Base-by-base conservation (phyloP, 2,888 invertebrate genomes). In the Epinotia bilunana region DNA sequence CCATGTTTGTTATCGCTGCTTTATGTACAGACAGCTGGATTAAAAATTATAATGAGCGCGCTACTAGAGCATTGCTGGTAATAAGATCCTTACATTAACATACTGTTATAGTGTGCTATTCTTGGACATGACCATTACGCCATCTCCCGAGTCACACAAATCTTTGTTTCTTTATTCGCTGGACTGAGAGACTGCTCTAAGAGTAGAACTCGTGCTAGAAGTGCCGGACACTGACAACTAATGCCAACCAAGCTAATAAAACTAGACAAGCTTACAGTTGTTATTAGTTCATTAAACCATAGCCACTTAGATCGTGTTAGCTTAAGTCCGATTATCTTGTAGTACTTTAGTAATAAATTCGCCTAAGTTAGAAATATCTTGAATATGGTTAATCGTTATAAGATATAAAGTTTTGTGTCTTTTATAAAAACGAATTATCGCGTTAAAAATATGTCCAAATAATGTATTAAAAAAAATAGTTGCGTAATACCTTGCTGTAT, bases 1-100 rank as follows among this genome's bases (percentile, higher is more conserved):
- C 83, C 84, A 84, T 85, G 82, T 85, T 86, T 87, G 83, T 86
- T 85, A 84, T 85, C 79, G 82, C 82, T 83, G 80, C 81, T 88
- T 86, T 85, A 85, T 84, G 84, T 83, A 80, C 81, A 81, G 78
- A 82, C 78, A 81, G 78, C 74, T 76, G 77, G 81, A 85, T 86
- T 84, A 86, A 86, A 86, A 86, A 85, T 83, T 84, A 79, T 85
- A 85, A 88, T 84, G 80, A 84, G 83, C 80, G 80, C 80, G 49
- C 69, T 74, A 65, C 76, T 74, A 74, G 65, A 76, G 71, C 81
- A 82, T 80, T 83, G 80, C 76, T 77, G 72, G 78, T 81, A 82
- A 82, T 84, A 81, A 80, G 79, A 80, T 77, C 78, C 79, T 78
- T 80, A 80, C 79, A 79, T 79, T 80, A 81, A 79, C 79, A 78